These are phyloP conservation scores for Andinoacara biseriatus DNA, from an alignment of 2,113 vertebrate genomes.

Conservation along the genomic window DNA sequence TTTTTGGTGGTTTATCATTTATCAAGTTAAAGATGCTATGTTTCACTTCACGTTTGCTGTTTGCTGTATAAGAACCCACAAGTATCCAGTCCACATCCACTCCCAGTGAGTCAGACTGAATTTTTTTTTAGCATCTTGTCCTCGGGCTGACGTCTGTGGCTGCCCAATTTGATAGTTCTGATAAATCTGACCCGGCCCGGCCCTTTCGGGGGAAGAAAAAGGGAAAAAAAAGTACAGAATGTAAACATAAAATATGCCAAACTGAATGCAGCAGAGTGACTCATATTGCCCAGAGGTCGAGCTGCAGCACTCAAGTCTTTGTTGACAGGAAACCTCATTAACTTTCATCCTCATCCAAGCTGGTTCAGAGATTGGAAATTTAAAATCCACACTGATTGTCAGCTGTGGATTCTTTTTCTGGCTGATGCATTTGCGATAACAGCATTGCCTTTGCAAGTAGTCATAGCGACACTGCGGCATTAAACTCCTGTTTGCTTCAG, in stretches of 20 bases:
- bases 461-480: conserved; percentile 5
- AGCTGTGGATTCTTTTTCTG: conserved; percentile 22
- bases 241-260: background rate
- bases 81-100: background rate
- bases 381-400: conserved; percentile 33
- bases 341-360: conserved; percentile 43
- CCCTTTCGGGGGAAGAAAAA: background rate
- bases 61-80: background rate
- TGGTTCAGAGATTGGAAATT: conserved; percentile 35
- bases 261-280: background rate
- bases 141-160: background rate
- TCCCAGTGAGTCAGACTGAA: background rate
- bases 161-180: conserved; percentile 33
- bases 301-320: conserved; percentile 17
- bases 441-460: conserved; percentile 27
- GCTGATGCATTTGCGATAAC: background rate
- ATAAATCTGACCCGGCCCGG: conserved; percentile 3
- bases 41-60: background rate
- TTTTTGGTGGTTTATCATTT: conserved; percentile 15
- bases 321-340: conserved; percentile 60
- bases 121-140: conserved; percentile 1
- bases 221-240: background rate
- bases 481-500: conserved; percentile 26
- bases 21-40: conserved; percentile 20
- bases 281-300: conserved; percentile 31